Evolutionary conservation across 2,797 vertebrate genomes (phyloP).

Genomic region (Enteromius viviparus): DNA sequence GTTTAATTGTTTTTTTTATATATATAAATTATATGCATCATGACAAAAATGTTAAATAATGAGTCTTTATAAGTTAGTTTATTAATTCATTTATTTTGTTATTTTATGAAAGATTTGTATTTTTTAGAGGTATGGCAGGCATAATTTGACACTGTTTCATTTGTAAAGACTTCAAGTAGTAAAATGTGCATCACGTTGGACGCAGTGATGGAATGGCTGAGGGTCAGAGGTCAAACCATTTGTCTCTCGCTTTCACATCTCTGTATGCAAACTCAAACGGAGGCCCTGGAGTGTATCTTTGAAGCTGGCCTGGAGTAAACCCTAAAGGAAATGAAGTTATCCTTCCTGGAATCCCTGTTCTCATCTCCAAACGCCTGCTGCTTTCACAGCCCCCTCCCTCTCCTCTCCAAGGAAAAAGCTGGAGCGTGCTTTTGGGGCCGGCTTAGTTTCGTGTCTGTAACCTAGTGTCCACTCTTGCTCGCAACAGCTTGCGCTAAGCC

Average conservation of each 20-base stretch:
- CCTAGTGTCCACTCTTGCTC: conserved; percentile 70
- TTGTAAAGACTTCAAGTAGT: not conserved
- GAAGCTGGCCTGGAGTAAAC: conserved; percentile 58
- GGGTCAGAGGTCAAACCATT: conserved; percentile 39
- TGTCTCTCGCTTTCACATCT: conserved; percentile 39
- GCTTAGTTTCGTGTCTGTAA: conserved; percentile 64
- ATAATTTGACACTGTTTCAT: not conserved
- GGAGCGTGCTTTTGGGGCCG: conserved; percentile 46
- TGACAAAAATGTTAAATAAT: not conserved
- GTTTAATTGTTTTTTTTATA: not conserved
- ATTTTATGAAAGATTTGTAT: not conserved
- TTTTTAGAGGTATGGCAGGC: not conserved
- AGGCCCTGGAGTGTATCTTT: conserved; percentile 46
- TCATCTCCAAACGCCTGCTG: conserved; percentile 52
- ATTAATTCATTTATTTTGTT: not conserved
- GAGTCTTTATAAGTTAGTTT: not conserved
- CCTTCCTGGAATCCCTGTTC: conserved; percentile 56
- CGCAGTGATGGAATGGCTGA: not conserved
- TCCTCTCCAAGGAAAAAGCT: conserved; percentile 63
- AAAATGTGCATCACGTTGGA: not conserved
- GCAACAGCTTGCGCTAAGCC: conserved; percentile 85
- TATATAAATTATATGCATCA: not conserved
- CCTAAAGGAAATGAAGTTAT: conserved; percentile 70
- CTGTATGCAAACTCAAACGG: conserved; percentile 33
- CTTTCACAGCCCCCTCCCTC: conserved; percentile 64